These are phyloP conservation scores for Cephus nigrinus DNA, from an alignment of 2,888 invertebrate genomes.

Conservation along the genomic window DNA sequence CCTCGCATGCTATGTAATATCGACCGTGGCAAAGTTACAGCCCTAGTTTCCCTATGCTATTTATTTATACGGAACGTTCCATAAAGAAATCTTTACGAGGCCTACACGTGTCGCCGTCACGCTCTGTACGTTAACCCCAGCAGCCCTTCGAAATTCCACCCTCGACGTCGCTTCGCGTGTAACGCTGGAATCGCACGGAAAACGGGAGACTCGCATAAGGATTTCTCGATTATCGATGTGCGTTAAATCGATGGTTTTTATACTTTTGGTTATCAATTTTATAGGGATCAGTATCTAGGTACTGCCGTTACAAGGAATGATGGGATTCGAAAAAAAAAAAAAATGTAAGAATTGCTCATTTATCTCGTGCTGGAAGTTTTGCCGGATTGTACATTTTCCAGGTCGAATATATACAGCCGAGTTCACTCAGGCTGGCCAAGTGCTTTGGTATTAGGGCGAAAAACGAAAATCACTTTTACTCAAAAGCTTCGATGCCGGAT, in stretches of 20 bases:
- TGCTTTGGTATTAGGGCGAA: neutral
- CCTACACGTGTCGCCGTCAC: neutral
- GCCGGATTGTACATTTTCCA: neutral
- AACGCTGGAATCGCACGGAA: neutral
- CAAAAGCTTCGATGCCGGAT: neutral
- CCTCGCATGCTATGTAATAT: neutral
- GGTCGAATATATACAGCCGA: neutral
- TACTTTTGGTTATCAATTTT: no score
- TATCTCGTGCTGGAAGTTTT: neutral
- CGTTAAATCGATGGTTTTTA: no score
- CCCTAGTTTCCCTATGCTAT: slow-evolving; percentile 1
- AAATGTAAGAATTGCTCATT: neutral
- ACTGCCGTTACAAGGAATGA: neutral
- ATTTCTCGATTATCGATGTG: neutral
- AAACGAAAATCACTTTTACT: neutral
- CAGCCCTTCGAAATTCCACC: neutral
- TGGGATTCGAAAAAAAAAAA: neutral
- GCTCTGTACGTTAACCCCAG: neutral
- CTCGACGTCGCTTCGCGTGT: neutral
- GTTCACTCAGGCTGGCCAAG: neutral
- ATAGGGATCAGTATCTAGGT: no score
- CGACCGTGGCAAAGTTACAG: neutral
- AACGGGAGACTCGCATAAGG: neutral
- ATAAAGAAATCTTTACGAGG: neutral
- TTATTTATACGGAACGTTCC: neutral